Base-by-base conservation (phyloP, 2,888 invertebrate species). In the Hirtodrosophila trivittata region DNA sequence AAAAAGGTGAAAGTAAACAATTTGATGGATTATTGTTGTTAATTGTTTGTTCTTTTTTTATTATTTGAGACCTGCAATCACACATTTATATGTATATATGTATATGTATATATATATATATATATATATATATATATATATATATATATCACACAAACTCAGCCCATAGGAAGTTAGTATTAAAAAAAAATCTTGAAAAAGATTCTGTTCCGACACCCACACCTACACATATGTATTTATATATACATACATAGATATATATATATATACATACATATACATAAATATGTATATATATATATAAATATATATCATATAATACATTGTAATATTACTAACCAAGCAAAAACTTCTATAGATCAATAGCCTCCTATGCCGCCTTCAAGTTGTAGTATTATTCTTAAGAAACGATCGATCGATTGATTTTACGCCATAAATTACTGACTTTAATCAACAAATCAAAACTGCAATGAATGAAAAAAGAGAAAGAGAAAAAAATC, bases 1-100 rank as follows among this genome's bases (percentile, higher is more conserved):
- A 76, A 78, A 21, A 86, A 88, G 88, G 87, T 87, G 88, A 88
- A 88, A 88, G 83, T 88, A 88, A 88, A 77, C 86, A 80, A 76
- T 69, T 86, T 87, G 87, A 78, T 88, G 82, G 80, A 76, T 86
- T 76, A 63, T 83, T 85, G 62, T 78, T 83, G 77, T 77, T 77
- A 69, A 77, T 75, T 68, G 68, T 81, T 75, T 63, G 18, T 21
- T 21, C 5, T 12, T n/a, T 16, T 49, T 9, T 26, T 30, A 18
- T n/a, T 25, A 10, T 41, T 41, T 54, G 62, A 60, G 57, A 72
- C 69, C 50, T 58, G 52, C 51, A 52, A 57, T 72, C 72, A 58
- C 60, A 50, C 55, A 50, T 42, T 51, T 25, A 4, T 25, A 25
- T 4, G 3, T 25, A 25, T 4, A 25, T 25, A 25, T 25, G 35